Base-by-base conservation (phyloP, 2,797 vertebrate species). In the Corythornis leucogaster region DNA sequence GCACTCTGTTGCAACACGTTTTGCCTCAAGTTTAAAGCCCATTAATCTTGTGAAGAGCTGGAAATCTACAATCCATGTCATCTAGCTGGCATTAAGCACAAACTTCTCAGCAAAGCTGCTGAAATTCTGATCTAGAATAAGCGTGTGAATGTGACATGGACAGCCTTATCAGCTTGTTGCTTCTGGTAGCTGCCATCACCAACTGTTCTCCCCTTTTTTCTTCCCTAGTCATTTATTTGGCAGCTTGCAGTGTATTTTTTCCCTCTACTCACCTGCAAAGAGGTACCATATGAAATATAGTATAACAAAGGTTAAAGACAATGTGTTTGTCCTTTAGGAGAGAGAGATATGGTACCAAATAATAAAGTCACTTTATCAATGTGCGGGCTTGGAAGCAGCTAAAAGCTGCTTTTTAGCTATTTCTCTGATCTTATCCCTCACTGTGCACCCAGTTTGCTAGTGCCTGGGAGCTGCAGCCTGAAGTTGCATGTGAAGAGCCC, bases 21-120 rank as follows among this genome's bases (percentile, higher is more conserved):
- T 92, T 5, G 9, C 76, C 76, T 90, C 48, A 58, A 75, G 81
- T 92, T 91, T 96, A 91, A 87, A 88, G 71, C 71, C 90, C 79
- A 85, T 87, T 89, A 92, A 78, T 96, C 84, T 89, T 45, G n/a
- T 90, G 86, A 92, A 92, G 51, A 85, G 67, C 38, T 0, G 1
- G 61, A 81, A 92, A 93, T 74, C 88, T 90, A 90, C 81, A 82
- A 54, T 22, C 81, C 74, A 10, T 88, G 75, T 90, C 80, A 74
- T 59, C 57, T 85, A 55, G 54, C 24, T 92, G 83, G 54, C 58
- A 82, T 7, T 86, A 92, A 78, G 51, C 62, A 91, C 68, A 75
- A 82, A 92, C 33, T 14, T 22, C 54, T 90, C 76, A 83, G 46
- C 62, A 90, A 68, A 93, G 46, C 71, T 91, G 57, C 59, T 66